These are phyloP conservation scores for Corythaixoides concolor DNA, from an alignment of 2,113 vertebrate species.

Conservation along the genomic window DNA sequence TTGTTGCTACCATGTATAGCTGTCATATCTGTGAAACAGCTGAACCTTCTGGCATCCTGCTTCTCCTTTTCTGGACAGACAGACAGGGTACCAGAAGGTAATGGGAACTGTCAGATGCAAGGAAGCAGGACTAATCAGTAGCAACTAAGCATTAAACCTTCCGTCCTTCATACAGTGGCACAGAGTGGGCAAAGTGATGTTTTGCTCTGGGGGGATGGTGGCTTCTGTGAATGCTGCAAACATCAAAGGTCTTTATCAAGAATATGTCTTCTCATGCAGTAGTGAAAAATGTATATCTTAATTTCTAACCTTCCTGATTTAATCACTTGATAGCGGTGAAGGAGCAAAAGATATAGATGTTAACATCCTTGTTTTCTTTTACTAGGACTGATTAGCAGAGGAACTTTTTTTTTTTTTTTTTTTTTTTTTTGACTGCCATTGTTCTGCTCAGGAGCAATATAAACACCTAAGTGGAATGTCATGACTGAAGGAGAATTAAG, in stretches of 20 bases:
- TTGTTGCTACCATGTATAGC: not conserved
- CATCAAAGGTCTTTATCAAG: not conserved
- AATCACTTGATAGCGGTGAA: not conserved
- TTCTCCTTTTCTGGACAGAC: not conserved
- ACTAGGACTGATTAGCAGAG: not conserved
- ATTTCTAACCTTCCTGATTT: not conserved
- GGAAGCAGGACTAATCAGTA: not conserved
- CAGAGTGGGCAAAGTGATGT: not conserved
- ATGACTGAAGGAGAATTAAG: constrained; percentile 63
- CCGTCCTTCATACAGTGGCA: not conserved
- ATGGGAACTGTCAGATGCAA: not conserved
- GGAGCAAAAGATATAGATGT: not conserved
- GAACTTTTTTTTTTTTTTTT: not conserved
- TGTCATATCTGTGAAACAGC: not conserved
- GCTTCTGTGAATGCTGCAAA: not conserved
- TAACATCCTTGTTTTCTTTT: not conserved
- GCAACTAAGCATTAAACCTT: not conserved
- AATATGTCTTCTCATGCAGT: not conserved
- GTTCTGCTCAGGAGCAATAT: not conserved
- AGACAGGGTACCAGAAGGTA: not conserved
- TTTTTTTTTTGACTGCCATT: not conserved
- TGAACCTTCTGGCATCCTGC: not conserved
- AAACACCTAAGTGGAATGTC: constrained; percentile 33
- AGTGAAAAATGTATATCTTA: not conserved
- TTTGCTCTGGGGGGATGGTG: rapidly evolving